Base-by-base conservation (phyloP, 1,140 invertebrate genomes). In the Notospermus geniculatus region DNA sequence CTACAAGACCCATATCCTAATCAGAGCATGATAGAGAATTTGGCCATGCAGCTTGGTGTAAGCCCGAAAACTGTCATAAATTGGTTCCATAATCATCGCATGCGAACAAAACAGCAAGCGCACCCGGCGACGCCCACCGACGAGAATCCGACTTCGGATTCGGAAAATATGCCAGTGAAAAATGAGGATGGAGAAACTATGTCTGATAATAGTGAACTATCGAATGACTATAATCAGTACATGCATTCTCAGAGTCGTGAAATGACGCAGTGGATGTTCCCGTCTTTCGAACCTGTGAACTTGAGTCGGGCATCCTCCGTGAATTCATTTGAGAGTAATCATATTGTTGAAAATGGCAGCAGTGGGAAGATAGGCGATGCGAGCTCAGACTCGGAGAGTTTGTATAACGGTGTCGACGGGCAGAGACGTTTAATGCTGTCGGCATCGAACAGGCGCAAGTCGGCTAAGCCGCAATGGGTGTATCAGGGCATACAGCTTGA, bases 1-100 rank as follows among this genome's bases (percentile, higher is more conserved):
- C 89, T 91, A 0, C 83, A 98, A 13, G 96, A 98, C 79, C 93
- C 95, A 0, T 98, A 98, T 77, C 97, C 97, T 0, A 95, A 93
- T 75, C 90, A 95, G 64, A 89, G 89, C 5, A 95, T 93, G 25
- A 97, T 98, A 43, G 96, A 98, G 79, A 95, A 95, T 70, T 84
- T 99, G 54, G 93, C 94, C 11, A 86, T 88, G 19, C 93, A 97
- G 78, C 82, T 99, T 7, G 90, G 88, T 15, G 83, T 99, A n/a
- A 93, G 93, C 1, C 90, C 94, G 13, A 86, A 95, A 66, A 98
- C 95, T 41, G 97, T 99, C 62, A 75, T 80, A 19, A 98, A 99
- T 79, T 99, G 96, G 96, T 98, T 98, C 85, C 96, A 98, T 83
- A 99, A 98, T 80, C 95, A 99, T 82, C 87, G 96, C 59, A 99